phyloP scores from a whole-genome alignment of 2,888 invertebrate species.

The Dusona sp. region DNA sequence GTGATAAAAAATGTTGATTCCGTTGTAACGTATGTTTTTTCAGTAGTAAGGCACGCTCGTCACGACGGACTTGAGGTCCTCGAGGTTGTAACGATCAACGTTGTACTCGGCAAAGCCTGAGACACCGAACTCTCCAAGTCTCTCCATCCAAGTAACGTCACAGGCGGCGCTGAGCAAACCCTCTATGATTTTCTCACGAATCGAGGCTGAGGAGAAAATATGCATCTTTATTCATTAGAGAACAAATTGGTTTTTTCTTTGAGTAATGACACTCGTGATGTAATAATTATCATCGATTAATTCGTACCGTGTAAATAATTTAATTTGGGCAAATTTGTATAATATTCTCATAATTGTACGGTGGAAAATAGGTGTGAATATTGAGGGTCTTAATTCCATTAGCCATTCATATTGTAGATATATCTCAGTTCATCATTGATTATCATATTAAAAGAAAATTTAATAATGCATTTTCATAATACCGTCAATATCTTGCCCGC shows the following conservation, averaged over 20 bases:
- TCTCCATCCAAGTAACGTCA: constrained; percentile 75
- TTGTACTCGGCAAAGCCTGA: constrained; percentile 76
- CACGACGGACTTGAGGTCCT: constrained; percentile 73
- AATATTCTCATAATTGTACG: neutral
- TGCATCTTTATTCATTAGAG: neutral
- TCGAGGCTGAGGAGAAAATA: constrained; percentile 65
- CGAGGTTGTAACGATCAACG: constrained; percentile 70
- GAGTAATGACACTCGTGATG: neutral
- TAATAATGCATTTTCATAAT: neutral
- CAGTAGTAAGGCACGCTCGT: constrained; percentile 78
- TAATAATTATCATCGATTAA: neutral
- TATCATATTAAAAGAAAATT: neutral
- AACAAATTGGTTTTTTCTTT: too few species aligned
- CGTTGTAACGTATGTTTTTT: neutral
- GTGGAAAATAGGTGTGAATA: neutral
- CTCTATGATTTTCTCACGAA: constrained; percentile 73
- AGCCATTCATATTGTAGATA: constrained; percentile 1
- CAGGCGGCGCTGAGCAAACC: constrained; percentile 73
- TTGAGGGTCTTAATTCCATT: neutral
- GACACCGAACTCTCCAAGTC: constrained; percentile 75
- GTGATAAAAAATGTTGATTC: neutral
- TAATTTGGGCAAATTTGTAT: neutral
- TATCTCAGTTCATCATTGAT: neutral
- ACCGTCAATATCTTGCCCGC: neutral
- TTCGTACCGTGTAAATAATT: neutral